These are phyloP conservation scores for Cardinalis cardinalis DNA, from an alignment of 2,113 vertebrate species.

Conservation along the genomic window DNA sequence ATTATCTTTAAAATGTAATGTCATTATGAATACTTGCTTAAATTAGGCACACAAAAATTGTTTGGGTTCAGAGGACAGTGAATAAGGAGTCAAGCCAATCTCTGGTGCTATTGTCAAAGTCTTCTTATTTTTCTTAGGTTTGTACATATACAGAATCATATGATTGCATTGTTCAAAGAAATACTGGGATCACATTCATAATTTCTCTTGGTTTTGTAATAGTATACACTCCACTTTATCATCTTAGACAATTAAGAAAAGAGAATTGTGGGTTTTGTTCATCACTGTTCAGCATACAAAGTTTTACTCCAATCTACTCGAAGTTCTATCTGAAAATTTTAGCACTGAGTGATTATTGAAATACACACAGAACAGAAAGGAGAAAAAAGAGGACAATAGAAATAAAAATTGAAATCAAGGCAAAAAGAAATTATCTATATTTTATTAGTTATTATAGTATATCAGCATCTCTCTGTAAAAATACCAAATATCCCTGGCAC, in stretches of 20 bases:
- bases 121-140: not conserved
- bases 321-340: not conserved
- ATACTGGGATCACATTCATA: not conserved
- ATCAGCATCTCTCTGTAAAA: not conserved
- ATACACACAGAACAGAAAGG: not conserved
- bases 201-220: not conserved
- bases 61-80: not conserved
- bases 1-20: not conserved
- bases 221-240: not conserved
- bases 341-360: not conserved
- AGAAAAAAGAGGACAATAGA: not conserved
- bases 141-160: not conserved
- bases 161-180: not conserved
- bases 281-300: not conserved
- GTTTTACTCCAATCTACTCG: not conserved
- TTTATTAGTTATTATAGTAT: not conserved
- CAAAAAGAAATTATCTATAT: not conserved
- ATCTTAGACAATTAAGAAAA: not conserved
- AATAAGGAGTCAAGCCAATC: not conserved
- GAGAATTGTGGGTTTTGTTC: not conserved
- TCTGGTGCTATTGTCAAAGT: not conserved
- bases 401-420: not conserved
- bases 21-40: not conserved
- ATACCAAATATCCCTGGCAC: not conserved
- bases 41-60: not conserved